Evolutionary conservation across 1,140 invertebrate genomes (phyloP).

Genomic region (Octopus bimaculoides): DNA sequence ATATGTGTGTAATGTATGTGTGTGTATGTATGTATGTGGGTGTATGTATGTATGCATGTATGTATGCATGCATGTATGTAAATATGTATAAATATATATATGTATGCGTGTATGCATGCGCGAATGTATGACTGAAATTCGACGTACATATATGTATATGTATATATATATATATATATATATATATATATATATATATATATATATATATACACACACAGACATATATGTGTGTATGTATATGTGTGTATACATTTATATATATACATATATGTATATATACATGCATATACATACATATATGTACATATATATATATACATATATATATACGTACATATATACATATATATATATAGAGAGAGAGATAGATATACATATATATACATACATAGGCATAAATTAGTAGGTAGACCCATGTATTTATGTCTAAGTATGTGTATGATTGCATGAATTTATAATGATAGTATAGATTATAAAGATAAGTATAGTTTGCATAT

Average conservation of each 20-base stretch:
- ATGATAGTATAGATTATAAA: too few relatives aligned
- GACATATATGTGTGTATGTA: neutral
- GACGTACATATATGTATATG: neutral
- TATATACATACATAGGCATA: neutral
- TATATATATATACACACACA: neutral
- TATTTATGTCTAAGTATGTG: neutral
- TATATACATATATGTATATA: neutral
- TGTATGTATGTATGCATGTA: neutral
- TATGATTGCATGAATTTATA: too few relatives aligned
- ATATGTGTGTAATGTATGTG: too few relatives aligned
- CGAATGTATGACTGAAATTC: neutral
- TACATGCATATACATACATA: neutral
- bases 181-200: constrained; percentile 6
- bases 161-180: neutral
- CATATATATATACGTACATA: neutral
- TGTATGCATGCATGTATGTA: neutral
- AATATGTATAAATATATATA: neutral
- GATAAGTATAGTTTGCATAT: neutral
- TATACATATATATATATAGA: neutral
- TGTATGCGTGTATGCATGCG: neutral
- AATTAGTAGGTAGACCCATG: neutral
- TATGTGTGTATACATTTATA: neutral
- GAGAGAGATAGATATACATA: neutral
- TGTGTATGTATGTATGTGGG: too few relatives aligned
- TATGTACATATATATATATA: neutral